Evolutionary conservation across 1,140 invertebrate genomes (phyloP).

Genomic region (Atta colombica): DNA sequence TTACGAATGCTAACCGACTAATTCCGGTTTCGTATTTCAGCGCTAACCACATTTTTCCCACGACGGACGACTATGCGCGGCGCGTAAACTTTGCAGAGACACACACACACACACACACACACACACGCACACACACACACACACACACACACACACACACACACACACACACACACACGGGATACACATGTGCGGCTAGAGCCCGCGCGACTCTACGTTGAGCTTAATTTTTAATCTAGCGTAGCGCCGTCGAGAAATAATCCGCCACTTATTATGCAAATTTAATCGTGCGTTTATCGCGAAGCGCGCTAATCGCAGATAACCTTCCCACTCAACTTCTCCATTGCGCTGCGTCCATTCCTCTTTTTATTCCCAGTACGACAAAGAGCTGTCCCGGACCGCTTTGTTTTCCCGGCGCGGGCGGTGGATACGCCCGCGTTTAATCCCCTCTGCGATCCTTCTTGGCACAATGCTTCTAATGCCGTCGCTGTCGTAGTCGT

Average conservation of each 20-base stretch:
- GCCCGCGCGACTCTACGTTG: slow-evolving; percentile 13
- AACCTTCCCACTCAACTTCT: slow-evolving; percentile 53
- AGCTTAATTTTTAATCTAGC: slow-evolving; percentile 74
- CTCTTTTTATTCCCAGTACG: slow-evolving; percentile 26
- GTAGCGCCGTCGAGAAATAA: slow-evolving; percentile 36
- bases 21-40: slow-evolving; percentile 46
- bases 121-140: not conserved
- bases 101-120: not conserved
- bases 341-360: slow-evolving; percentile 12
- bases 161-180: not conserved
- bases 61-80: no score
- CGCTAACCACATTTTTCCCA: slow-evolving; percentile 12
- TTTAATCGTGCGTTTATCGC: slow-evolving; percentile 63
- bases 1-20: slow-evolving; percentile 37
- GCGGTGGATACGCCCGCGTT: slow-evolving; percentile 25
- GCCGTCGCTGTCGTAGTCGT: not conserved
- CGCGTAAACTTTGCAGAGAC: not conserved
- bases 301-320: slow-evolving; percentile 52
- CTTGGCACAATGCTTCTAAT: slow-evolving; percentile 29
- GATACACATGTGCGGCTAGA: not conserved
- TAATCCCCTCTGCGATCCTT: slow-evolving; percentile 29
- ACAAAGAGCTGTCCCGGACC: slow-evolving; percentile 37
- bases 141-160: not conserved
- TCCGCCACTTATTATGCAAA: slow-evolving; percentile 65
- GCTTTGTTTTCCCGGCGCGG: slow-evolving; percentile 45